Evolutionary conservation across 2,113 vertebrate species (phyloP).

Genomic region (Clarias magur): DNA sequence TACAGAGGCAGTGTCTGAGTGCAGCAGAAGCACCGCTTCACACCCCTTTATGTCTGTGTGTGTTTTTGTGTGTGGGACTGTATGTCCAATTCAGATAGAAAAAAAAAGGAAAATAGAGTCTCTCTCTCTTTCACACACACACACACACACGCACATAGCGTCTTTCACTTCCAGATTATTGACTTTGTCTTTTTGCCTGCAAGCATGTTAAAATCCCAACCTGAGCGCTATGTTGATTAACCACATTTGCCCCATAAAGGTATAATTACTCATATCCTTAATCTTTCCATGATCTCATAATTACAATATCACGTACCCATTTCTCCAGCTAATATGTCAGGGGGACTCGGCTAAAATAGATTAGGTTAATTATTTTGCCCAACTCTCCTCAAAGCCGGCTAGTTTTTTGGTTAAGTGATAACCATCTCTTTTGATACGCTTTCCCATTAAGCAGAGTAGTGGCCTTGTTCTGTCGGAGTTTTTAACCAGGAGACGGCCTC

Average conservation of each 20-base stretch:
- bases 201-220: conserved; percentile 53
- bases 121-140: background rate
- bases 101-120: background rate
- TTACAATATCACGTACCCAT: conserved; percentile 53
- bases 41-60: background rate
- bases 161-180: conserved; percentile 45
- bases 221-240: conserved; percentile 50
- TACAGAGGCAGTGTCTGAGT: background rate
- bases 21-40: background rate
- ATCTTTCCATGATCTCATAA: conserved; percentile 58
- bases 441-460: conserved; percentile 32
- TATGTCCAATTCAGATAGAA: background rate
- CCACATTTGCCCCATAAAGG: conserved; percentile 52
- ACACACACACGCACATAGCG: conserved; percentile 15
- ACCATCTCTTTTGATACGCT: conserved; percentile 25
- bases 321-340: conserved; percentile 46
- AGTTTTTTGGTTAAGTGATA: conserved; percentile 44
- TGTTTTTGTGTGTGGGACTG: background rate
- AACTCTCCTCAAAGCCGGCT: conserved; percentile 41
- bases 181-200: conserved; percentile 48
- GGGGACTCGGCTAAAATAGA: conserved; percentile 48
- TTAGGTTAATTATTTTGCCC: conserved; percentile 52
- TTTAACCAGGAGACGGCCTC: background rate
- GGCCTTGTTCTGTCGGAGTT: conserved; percentile 15
- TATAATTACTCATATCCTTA: conserved; percentile 57